Evolutionary conservation across 2,113 vertebrate species (phyloP).

Genomic region (Periophthalmodon schlosseri): DNA sequence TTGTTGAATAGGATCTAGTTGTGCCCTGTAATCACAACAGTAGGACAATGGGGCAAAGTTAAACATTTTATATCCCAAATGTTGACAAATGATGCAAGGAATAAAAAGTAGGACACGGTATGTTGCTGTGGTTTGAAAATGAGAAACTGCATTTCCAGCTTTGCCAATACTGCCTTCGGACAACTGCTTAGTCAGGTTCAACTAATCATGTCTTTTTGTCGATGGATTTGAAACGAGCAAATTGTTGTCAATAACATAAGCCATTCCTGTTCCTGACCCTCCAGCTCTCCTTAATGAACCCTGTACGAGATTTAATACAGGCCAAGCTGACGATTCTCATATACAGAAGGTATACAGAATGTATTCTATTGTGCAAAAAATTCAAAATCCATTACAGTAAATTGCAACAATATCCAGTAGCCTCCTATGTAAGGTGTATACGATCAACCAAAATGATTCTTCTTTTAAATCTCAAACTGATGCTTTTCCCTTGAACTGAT

Average conservation of each 20-base stretch:
- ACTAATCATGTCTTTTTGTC: slow-evolving; percentile 86
- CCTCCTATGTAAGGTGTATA: too few species aligned
- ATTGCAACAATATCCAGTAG: too few species aligned
- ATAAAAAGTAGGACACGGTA: slow-evolving; percentile 34
- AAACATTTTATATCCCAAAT: background rate
- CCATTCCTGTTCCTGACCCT: slow-evolving; percentile 84
- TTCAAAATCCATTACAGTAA: too few species aligned
- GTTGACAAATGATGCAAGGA: slow-evolving; percentile 8
- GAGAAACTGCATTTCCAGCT: slow-evolving; percentile 31
- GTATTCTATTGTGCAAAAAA: background rate
- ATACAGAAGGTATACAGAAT: background rate
- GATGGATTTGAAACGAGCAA: slow-evolving; percentile 81
- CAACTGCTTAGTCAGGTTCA: slow-evolving; percentile 84
- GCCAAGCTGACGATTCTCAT: slow-evolving; percentile 24
- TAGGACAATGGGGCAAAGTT: slow-evolving; percentile 5
- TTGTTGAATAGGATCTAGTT: slow-evolving; percentile 24
- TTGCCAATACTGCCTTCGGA: slow-evolving; percentile 79
- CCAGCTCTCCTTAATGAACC: slow-evolving; percentile 76
- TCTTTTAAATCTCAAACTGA: background rate
- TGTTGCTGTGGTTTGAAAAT: slow-evolving; percentile 44
- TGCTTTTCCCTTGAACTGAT: background rate
- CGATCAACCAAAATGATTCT: too few species aligned
- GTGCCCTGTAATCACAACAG: background rate
- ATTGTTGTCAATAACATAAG: slow-evolving; percentile 80
- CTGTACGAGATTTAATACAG: slow-evolving; percentile 75